Percentiles rank a stretch among this genome's conserved stretches.
These are phyloP conservation scores for Luidia sarsii DNA, from an alignment of 53 echinoderm and acorn worm species.

Conservation along the genomic window DNA sequence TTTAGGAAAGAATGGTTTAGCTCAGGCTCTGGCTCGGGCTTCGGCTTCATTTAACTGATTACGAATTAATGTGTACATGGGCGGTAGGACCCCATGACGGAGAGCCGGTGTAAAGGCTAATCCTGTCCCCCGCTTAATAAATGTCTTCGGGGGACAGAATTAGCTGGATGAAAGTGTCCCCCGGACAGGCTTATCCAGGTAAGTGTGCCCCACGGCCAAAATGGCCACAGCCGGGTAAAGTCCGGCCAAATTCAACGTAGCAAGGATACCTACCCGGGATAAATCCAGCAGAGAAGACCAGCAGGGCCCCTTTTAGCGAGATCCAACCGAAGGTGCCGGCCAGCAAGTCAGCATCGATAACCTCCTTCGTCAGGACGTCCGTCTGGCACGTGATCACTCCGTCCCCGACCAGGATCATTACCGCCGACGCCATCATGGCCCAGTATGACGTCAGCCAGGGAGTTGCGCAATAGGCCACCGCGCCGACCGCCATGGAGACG, in stretches of 20 bases:
- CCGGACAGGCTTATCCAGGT: too few species aligned
- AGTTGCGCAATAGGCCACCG: not conserved
- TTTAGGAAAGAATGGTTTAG: too few species aligned
- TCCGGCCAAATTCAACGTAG: too few species aligned
- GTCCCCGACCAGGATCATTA: not conserved
- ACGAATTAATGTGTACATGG: too few species aligned
- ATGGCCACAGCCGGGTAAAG: too few species aligned
- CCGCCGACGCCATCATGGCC: constrained; percentile 16
- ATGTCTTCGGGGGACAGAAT: too few species aligned
- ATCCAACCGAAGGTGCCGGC: constrained; percentile 21
- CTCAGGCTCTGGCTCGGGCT: too few species aligned
- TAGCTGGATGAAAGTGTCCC: too few species aligned
- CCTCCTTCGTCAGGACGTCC: constrained; percentile 1
- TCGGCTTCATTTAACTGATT: too few species aligned
- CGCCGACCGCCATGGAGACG: not conserved
- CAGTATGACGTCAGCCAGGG: constrained; percentile 8
- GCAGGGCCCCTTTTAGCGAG: not conserved
- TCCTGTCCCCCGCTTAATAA: too few species aligned
- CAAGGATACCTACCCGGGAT: constrained; percentile 13
- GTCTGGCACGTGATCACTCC: not conserved
- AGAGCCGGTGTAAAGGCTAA: not conserved
- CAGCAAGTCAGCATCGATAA: constrained; percentile 4
- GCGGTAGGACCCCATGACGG: too few species aligned
- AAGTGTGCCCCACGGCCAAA: too few species aligned
- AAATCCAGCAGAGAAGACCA: not conserved